phyloP scores from a whole-genome alignment of 2,113 vertebrate genomes.

The Crypturellus undulatus region DNA sequence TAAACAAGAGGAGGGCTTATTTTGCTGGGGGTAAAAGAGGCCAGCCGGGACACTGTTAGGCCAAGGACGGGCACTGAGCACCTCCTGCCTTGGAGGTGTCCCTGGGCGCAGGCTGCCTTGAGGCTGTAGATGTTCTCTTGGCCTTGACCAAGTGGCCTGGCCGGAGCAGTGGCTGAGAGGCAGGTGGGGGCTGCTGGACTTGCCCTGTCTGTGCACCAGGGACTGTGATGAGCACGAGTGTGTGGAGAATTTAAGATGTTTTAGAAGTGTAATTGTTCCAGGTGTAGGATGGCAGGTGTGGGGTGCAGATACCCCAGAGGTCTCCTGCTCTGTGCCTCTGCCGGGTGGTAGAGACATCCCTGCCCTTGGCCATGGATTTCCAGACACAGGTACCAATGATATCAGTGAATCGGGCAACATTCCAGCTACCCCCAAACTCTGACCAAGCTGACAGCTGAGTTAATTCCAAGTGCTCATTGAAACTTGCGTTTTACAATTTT shows the following conservation, averaged over 20 bases:
- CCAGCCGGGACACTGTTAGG: background rate
- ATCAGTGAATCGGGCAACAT: background rate
- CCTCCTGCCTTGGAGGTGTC: background rate
- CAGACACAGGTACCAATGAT: background rate
- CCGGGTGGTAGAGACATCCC: rapidly evolving
- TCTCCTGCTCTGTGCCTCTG: background rate
- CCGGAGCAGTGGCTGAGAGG: background rate
- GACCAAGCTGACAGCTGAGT: background rate
- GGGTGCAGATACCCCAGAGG: too few relatives aligned
- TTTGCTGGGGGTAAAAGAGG: background rate
- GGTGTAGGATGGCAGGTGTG: background rate
- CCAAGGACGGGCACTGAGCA: background rate
- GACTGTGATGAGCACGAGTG: background rate
- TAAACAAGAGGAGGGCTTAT: background rate
- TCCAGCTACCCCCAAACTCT: background rate
- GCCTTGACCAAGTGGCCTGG: too few relatives aligned
- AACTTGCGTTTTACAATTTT: background rate
- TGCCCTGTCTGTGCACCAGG: too few relatives aligned
- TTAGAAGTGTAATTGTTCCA: background rate
- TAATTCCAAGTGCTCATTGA: slow-evolving; percentile 6
- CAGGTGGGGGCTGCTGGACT: rapidly evolving
- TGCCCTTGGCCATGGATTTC: background rate
- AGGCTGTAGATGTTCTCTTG: rapidly evolving
- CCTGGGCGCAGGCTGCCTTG: rapidly evolving
- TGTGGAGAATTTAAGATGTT: background rate